These are phyloP conservation scores for Dascyllus trimaculatus DNA, from an alignment of 2,113 vertebrate genomes.

Conservation along the genomic window DNA sequence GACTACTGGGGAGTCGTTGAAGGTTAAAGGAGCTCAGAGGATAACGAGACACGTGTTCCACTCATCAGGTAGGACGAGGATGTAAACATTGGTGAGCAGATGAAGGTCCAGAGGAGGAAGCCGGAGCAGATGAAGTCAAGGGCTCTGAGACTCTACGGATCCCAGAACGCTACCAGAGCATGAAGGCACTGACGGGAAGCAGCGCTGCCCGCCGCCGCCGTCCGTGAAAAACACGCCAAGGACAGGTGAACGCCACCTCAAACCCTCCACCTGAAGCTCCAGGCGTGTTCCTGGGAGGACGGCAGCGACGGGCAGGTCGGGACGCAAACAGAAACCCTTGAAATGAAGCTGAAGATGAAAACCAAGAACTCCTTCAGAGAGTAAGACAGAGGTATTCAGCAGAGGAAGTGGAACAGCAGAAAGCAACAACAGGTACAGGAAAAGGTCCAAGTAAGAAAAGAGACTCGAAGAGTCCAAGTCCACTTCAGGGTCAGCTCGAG, in stretches of 20 bases:
- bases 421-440: neutral
- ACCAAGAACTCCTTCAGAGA: neutral
- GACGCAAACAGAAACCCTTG: slow-evolving; percentile 32
- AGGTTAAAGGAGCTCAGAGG: too few species aligned
- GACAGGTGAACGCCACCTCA: too few species aligned
- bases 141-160: slow-evolving; percentile 29
- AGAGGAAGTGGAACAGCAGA: slow-evolving; percentile 4
- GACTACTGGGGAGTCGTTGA: too few species aligned
- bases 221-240: neutral
- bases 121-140: neutral
- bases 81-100: slow-evolving; percentile 62
- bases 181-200: slow-evolving; percentile 67
- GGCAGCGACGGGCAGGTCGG: neutral
- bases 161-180: slow-evolving; percentile 46
- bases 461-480: slow-evolving; percentile 15
- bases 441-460: neutral
- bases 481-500: neutral
- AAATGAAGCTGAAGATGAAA: slow-evolving; percentile 17
- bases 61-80: neutral
- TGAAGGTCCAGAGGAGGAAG: neutral
- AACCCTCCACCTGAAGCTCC: too few species aligned
- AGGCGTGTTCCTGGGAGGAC: neutral
- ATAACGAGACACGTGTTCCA: neutral
- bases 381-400: slow-evolving; percentile 42
- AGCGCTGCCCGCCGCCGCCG: slow-evolving; percentile 3